Percentiles rank a stretch among this genome's conserved stretches.
These are phyloP conservation scores for Lysiphlebus fabarum DNA, from an alignment of 1,140 invertebrate species.

Conservation along the genomic window DNA sequence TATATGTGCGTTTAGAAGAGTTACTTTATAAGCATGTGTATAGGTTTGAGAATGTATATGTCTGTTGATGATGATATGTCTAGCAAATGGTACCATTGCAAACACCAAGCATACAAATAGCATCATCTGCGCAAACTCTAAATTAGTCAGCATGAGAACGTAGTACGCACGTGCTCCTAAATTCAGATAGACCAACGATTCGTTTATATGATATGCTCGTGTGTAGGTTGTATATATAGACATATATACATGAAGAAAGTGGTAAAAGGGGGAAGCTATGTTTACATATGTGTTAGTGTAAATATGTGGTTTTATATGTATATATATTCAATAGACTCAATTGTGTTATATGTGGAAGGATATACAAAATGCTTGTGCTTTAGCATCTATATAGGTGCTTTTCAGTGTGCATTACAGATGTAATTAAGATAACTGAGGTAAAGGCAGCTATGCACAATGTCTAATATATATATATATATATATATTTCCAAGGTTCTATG, in stretches of 20 bases:
- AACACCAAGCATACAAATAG: too few species aligned
- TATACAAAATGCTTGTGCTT: conserved; percentile 17
- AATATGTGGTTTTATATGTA: not conserved
- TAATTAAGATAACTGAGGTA: conserved; percentile 56
- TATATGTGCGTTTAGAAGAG: too few species aligned
- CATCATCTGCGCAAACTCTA: conserved; percentile 9
- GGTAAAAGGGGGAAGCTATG: not conserved
- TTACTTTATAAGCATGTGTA: too few species aligned
- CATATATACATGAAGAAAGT: not conserved
- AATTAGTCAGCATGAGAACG: conserved; percentile 17
- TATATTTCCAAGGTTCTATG: conserved; percentile 27
- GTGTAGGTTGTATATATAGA: not conserved
- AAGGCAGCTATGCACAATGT: conserved; percentile 52
- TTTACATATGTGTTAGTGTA: conserved; percentile 10
- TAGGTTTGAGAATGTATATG: conserved; percentile 6
- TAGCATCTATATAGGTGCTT: conserved; percentile 28
- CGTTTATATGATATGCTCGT: too few species aligned
- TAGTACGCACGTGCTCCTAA: conserved; percentile 2
- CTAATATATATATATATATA: conserved; percentile 48
- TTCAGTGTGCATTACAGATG: conserved; percentile 54
- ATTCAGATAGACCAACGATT: not conserved
- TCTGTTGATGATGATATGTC: not conserved
- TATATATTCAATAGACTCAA: conserved; percentile 1
- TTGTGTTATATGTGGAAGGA: conserved; percentile 22
- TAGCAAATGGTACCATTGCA: not conserved